A percentile compares a stretch with the other conserved stretches of the same genome.
phyloP scores from a whole-genome alignment of 2,797 vertebrate species.

The Eulemur coronatus region DNA sequence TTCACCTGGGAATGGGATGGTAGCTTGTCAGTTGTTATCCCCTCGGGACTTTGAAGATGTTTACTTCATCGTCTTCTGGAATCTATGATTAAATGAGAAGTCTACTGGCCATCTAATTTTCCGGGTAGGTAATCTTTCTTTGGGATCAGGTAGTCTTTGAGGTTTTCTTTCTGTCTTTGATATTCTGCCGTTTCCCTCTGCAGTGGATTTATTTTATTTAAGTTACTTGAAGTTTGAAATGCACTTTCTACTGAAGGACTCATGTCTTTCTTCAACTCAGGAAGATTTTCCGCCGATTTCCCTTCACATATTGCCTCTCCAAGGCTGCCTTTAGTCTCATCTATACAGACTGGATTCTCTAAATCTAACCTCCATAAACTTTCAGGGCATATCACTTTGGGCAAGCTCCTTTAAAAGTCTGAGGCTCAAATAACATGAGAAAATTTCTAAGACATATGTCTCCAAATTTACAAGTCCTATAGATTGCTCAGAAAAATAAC shows the following conservation, averaged over 20 bases:
- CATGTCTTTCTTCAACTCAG: background rate
- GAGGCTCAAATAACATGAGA: background rate
- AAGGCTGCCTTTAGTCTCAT: background rate
- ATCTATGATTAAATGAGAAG: background rate
- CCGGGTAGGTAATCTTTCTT: background rate
- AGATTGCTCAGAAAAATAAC: background rate
- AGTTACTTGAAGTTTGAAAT: conserved; percentile 36
- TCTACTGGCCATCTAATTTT: background rate
- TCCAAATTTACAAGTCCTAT: background rate
- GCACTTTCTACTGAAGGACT: conserved; percentile 6
- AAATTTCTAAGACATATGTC: background rate
- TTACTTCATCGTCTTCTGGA: background rate
- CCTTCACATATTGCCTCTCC: background rate
- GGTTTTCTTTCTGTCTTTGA: conserved; percentile 23
- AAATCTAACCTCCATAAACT: background rate
- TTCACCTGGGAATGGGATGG: background rate
- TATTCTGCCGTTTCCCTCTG: background rate
- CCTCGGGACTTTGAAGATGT: background rate
- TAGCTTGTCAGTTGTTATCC: background rate
- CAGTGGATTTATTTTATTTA: conserved; percentile 46
- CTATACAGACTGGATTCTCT: background rate
- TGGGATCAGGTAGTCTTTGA: background rate
- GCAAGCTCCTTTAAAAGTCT: conserved; percentile 7
- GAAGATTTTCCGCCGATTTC: conserved; percentile 24
- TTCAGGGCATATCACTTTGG: background rate